Evolutionary conservation across 2,888 invertebrate genomes (phyloP), one percentile per base, ranked within the genome.

Genomic region (Lasioglossum morio): DNA sequence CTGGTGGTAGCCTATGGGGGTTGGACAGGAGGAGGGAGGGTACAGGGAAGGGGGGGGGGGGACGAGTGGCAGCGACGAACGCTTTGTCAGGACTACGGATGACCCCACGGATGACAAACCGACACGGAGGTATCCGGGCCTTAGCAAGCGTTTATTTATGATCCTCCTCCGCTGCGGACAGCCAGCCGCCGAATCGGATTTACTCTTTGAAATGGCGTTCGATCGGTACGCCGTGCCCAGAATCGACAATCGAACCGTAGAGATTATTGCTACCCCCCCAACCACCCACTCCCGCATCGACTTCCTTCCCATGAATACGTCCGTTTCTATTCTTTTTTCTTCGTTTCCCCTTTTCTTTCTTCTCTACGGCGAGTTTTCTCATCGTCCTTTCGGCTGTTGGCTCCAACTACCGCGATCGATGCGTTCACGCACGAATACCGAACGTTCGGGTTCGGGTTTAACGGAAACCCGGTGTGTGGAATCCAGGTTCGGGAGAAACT

Each of bases 121-220:
- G 90, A 88, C 87, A 87, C 87, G 72, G 69, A 85, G 88, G 88
- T 91, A 91, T 91, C 91, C 91, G 91, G 86, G 70, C 73, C 81
- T 79, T 86, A 88, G 90, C 88, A 88, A 91, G 83, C 91, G 87
- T 91, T 91, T 91, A 91, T 91, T 91, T 91, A 91, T 90, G 88
- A 91, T 86, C 89, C 87, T 77, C 73, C 79, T 79, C 72, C 89
- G 77, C 46, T 74, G 86, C 86, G 86, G 74, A 83, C 86, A 82
- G 84, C 76, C 83, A 66, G 74, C 48, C 73, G 63, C 70, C 78
- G 86, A 82, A 84, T 84, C 90, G 90, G 83, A 82, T 91, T 89
- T 87, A 84, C 90, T 84, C 81, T 82, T 72, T 81, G 87, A 86
- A 88, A 87, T 83, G 78, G 73, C 82, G 82, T 88, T 89, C 89